Base-by-base conservation (phyloP, 2,797 vertebrate species). In the Leptatherina wallacei region DNA sequence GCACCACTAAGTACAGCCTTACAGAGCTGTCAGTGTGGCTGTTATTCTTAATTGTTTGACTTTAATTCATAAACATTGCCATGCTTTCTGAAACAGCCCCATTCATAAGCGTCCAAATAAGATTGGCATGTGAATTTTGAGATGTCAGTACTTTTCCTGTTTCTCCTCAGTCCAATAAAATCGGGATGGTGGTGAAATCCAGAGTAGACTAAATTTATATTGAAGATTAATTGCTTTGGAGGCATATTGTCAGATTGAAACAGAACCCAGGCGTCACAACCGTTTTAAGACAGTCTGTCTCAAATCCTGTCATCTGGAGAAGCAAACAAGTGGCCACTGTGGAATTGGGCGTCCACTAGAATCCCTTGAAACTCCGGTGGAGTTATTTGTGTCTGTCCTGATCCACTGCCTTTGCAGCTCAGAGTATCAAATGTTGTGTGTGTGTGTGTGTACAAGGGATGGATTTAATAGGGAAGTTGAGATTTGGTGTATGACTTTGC, bases 351-450 rank as follows among this genome's bases (percentile, higher is more conserved):
- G 69, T 83, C 83, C 71, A 60, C 69, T 86, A 80, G 82, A 89
- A 85, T 90, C 84, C 69, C 64, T 89, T 68, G 80, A 83, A 84
- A 83, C 84, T 82, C 81, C 69, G 40, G 54, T 80, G 68, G 49
- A 81, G 89, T 91, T 91, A 93, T 93, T 89, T 91, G 87, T 78
- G 86, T 85, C 85, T 49, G 57, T 69, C 68, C 84, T 91, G 89
- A 92, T 91, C 88, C 88, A 79, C 84, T 61, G 80, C 78, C 87
- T 86, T 78, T 86, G 64, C 79, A 85, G 83, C 85, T 83, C 60
- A 52, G 47, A 61, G 80, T 93, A 89, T 91, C 88, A 85, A 91
- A 78, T 94, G 85, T 88, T 84, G 64, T 75, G 44, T 38, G 77
- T 56, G 80, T 82, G 69, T 78, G 76, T 68, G 62, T 77, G 61